A percentile compares a stretch with the other conserved stretches of the same genome.
phyloP scores from a whole-genome alignment of 2,113 vertebrate genomes.

The Macrotis lagotis region DNA sequence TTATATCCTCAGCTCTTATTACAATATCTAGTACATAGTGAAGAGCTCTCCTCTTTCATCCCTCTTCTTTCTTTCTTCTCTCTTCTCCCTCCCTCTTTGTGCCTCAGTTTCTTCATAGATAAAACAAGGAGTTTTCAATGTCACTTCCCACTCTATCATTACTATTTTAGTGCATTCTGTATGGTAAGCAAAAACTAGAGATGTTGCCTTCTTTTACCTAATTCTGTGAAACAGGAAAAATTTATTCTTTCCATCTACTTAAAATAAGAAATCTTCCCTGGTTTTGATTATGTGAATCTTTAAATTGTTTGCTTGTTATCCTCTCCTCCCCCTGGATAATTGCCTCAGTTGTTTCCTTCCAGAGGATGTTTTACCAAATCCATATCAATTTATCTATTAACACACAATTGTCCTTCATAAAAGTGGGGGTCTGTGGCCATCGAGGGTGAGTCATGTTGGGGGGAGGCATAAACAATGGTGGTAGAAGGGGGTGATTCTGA shows the following conservation, averaged over 20 bases:
- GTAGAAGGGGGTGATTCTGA: not conserved
- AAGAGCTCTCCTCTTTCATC: not conserved
- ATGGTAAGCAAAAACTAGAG: not conserved
- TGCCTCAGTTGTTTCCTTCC: not conserved
- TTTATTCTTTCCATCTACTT: conserved; percentile 2
- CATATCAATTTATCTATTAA: not conserved
- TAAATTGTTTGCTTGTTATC: not conserved
- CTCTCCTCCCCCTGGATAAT: not conserved
- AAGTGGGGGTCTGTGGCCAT: not conserved
- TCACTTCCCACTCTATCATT: not conserved
- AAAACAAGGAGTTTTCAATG: not conserved
- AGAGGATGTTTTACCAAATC: conserved; percentile 35
- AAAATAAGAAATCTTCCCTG: conserved; percentile 8
- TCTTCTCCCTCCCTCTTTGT: not conserved
- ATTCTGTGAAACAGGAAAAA: not conserved
- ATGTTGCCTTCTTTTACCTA: not conserved
- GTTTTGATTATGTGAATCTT: conserved; percentile 20
- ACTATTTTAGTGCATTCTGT: not conserved
- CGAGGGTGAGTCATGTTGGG: not conserved
- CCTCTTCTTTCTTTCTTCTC: not conserved
- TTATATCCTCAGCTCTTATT: not conserved
- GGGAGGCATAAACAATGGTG: not conserved
- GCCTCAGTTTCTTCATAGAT: not conserved
- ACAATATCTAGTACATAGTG: not conserved
- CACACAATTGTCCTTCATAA: conserved; percentile 8